A percentile compares a stretch with the other conserved stretches of the same genome.
These are phyloP conservation scores for Graptemys geographica DNA, from an alignment of 2,797 vertebrate genomes.

Conservation along the genomic window DNA sequence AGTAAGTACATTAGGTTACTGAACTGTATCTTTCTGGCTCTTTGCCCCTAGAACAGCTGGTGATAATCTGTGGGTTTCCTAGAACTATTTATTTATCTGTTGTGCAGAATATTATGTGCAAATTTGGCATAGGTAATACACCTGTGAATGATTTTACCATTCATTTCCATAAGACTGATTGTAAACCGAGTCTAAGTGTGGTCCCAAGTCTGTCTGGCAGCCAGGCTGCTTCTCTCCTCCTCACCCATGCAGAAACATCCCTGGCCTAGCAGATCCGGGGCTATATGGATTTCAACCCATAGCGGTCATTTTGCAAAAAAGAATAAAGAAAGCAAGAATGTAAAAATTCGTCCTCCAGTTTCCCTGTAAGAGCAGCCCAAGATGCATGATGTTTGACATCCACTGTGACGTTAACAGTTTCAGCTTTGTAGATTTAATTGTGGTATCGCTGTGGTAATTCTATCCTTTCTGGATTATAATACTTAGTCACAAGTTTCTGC, in stretches of 20 bases:
- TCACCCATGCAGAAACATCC: neutral
- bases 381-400: neutral
- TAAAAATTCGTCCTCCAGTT: neutral
- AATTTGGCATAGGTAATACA: constrained; percentile 33
- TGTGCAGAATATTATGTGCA: neutral
- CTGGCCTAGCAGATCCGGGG: neutral
- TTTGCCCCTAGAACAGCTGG: constrained; percentile 52
- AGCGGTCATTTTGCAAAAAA: neutral
- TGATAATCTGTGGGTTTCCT: constrained; percentile 63
- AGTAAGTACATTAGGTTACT: constrained; percentile 1
- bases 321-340: neutral
- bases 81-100: constrained; percentile 58
- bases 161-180: neutral
- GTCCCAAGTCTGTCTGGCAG: neutral
- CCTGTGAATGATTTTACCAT: constrained; percentile 9
- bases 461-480: neutral
- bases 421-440: neutral
- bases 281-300: neutral
- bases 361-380: neutral
- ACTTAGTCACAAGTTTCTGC: neutral
- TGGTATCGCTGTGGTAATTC: neutral
- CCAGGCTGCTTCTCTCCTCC: neutral
- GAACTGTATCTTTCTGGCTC: constrained; percentile 58
- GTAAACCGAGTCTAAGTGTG: neutral
- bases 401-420: neutral